Evolutionary conservation across 1,140 invertebrate species (phyloP).

Genomic region (Hyles vespertilio): DNA sequence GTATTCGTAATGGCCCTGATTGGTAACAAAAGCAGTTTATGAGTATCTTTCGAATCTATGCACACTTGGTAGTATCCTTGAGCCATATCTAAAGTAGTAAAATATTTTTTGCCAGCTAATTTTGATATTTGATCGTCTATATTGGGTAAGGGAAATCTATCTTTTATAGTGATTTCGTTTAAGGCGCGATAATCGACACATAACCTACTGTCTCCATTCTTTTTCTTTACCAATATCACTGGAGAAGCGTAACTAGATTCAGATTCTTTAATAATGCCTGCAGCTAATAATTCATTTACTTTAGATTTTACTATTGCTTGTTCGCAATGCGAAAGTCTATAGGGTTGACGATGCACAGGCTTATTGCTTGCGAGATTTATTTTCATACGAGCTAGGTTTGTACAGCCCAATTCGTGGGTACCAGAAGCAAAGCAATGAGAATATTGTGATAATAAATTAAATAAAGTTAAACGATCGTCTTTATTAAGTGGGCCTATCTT

Average conservation of each 20-base stretch:
- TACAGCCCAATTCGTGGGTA: no score
- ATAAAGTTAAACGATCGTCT: no score
- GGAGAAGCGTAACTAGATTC: slow-evolving; percentile 28
- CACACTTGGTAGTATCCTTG: slow-evolving; percentile 69
- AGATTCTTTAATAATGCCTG: slow-evolving; percentile 26
- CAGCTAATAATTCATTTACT: slow-evolving; percentile 21
- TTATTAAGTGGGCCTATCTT: no score
- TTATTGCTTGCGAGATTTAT: no score
- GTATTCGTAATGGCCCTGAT: slow-evolving; percentile 48
- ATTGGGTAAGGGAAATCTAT: slow-evolving; percentile 28
- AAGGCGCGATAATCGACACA: slow-evolving; percentile 42
- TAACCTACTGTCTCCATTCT: slow-evolving; percentile 23
- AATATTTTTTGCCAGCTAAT: slow-evolving; percentile 28
- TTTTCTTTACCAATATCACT: slow-evolving; percentile 26
- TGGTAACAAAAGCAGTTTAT: slow-evolving; percentile 47
- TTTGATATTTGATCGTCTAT: slow-evolving; percentile 32
- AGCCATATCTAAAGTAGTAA: slow-evolving; percentile 50
- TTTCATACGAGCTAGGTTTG: no score
- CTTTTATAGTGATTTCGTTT: slow-evolving; percentile 41
- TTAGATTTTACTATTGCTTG: slow-evolving; percentile 22
- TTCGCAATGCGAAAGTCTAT: slow-evolving; percentile 26
- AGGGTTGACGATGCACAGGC: slow-evolving; percentile 27
- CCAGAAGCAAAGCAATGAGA: no score
- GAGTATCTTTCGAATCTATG: slow-evolving; percentile 27
- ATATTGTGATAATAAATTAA: no score